These are phyloP conservation scores for Thunnus maccoyii DNA, from an alignment of 2,113 vertebrate species.

Conservation along the genomic window DNA sequence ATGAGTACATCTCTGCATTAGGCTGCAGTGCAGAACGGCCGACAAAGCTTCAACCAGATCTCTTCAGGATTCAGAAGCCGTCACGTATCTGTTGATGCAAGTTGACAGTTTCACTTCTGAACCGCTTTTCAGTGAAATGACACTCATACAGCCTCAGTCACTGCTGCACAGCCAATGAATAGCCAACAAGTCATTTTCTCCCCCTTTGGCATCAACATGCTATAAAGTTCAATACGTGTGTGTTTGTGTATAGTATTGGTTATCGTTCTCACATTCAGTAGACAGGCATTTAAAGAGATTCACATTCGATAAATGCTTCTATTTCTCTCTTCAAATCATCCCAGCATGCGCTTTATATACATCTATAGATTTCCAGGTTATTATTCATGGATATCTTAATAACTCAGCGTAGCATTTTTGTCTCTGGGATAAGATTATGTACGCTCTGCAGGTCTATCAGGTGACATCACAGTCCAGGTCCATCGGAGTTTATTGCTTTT, in stretches of 20 bases:
- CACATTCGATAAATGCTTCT: conserved; percentile 17
- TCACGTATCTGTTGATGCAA: conserved; percentile 57
- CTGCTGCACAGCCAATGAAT: conserved; percentile 38
- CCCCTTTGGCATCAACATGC: not conserved
- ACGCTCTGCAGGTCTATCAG: not conserved
- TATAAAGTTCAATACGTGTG: conserved; percentile 25
- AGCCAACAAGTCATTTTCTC: conserved; percentile 1
- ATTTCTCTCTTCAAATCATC: conserved; percentile 17
- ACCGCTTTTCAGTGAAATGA: conserved; percentile 56
- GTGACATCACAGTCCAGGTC: not conserved
- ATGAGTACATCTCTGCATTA: conserved; percentile 45
- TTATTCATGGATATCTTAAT: conserved; percentile 53
- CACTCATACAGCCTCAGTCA: not conserved
- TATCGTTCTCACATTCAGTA: conserved; percentile 8
- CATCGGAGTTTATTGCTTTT: conserved; percentile 38
- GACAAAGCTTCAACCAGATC: conserved; percentile 10
- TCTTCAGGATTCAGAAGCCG: conserved; percentile 36
- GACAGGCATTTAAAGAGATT: conserved; percentile 29
- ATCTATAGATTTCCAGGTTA: conserved; percentile 32
- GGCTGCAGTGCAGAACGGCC: conserved; percentile 45
- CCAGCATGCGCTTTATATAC: conserved; percentile 6
- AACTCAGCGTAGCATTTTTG: conserved; percentile 29
- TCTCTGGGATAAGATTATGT: conserved; percentile 6
- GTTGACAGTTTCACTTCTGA: conserved; percentile 63
- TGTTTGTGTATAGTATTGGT: conserved; percentile 9